These are phyloP conservation scores for Leptopilina myrica DNA, from an alignment of 2,888 invertebrate genomes.

Conservation along the genomic window DNA sequence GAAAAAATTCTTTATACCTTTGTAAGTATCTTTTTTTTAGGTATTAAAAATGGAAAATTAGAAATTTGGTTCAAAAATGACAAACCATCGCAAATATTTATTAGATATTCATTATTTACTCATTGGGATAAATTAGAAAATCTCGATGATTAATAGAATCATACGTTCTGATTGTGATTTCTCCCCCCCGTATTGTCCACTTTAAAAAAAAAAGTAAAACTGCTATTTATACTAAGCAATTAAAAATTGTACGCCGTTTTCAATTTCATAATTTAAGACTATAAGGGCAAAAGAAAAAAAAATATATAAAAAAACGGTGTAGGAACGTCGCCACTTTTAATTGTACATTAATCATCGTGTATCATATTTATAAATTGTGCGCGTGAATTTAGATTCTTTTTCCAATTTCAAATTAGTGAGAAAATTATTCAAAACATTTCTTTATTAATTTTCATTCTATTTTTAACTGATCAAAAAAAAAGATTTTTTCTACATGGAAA, in stretches of 20 bases:
- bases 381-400: constrained; percentile 8
- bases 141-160: constrained; percentile 3
- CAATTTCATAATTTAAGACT: neutral
- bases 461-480: neutral
- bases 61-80: constrained; percentile 8
- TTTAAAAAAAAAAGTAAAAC: neutral
- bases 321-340: constrained; percentile 28
- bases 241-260: neutral
- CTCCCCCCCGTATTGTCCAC: neutral
- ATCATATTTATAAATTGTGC: constrained; percentile 35
- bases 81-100: constrained; percentile 8
- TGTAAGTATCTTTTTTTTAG: constrained; percentile 33
- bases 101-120: neutral
- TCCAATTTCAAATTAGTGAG: neutral
- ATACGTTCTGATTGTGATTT: constrained; percentile 29
- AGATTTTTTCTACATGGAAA: no score
- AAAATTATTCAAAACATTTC: constrained; percentile 11
- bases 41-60: neutral
- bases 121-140: neutral
- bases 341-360: constrained; percentile 31
- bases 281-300: neutral
- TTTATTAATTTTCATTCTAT: neutral
- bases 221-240: neutral
- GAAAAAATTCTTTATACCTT: constrained; percentile 33
- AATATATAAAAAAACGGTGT: neutral